Evolutionary conservation across 2,113 vertebrate species (phyloP), one percentile per base, ranked within the genome.

Genomic region (Gobiocypris rarus): DNA sequence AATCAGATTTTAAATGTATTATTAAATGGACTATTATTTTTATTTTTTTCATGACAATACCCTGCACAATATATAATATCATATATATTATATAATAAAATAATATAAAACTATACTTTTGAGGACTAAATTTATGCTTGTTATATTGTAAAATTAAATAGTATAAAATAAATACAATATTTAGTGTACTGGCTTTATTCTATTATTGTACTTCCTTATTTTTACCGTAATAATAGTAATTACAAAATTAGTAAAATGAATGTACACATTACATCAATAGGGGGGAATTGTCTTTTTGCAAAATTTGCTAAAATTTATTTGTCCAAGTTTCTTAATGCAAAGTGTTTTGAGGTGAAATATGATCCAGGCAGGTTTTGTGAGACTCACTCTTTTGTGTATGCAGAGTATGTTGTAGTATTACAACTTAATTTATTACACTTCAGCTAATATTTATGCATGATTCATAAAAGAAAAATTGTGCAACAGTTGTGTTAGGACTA

Each of bases 281-380:
- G 61, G 61, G 14, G 13, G 31, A 65, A 31, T 65, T 31, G 61
- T 65, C 26, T 52, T 17, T 63, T 31, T 8, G 14, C 14, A 17
- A 17, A 34, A 34, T 34, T 34, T 50, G 4, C 48, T 15, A 17
- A 17, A 52, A 17, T 17, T 0, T 52, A 5, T 52, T 31, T 65
- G 17, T 28, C 28, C 14, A 28, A 28, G 14, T 31, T 65, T 31
- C 14, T 28, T 65, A 3, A 31, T 65, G 13, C 43, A 4, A 48
- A 48, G 69, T 67, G 65, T 31, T 8, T 65, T 84, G 58, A 59
- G 14, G 61, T 63, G 59, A 63, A 19, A 19, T 17, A 17, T 34
- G 9, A 34, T 34, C 63, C 15, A 34, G 15, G 17, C 45, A 84
- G 83, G 70, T 83, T 84, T 67, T 67, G 31, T 67, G 31, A 67